Evolutionary conservation across 2,888 invertebrate species (phyloP), one percentile per base, ranked within the genome.

Genomic region (Euspilapteryx auroguttella): DNA sequence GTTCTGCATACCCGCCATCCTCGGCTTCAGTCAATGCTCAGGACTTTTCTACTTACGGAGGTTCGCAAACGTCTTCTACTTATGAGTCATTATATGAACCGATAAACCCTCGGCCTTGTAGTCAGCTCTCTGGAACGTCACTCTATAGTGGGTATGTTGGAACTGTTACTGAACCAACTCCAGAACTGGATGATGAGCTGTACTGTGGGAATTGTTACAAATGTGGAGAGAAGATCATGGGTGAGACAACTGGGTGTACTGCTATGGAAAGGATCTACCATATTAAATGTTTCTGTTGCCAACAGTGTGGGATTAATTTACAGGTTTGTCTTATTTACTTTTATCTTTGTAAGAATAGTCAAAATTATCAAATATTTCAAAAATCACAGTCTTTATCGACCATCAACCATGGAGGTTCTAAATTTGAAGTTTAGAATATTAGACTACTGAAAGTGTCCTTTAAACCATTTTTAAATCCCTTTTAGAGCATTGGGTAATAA

Each of bases 201-300:
- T 85, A 83, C 42, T 89, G 85, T 62, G 95, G 95, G 0, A 87
- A 91, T 45, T 99, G 99, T 55, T 87, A 88, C 26, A 87, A 91
- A 45, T 99, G 99, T 65, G 89, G 89, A 1, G 88, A 91, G 44
- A 89, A 91, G 55, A 94, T 98, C 28, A 85, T 94, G 49, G 95
- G 94, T 0, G 96, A 96, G 64, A 93, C 89, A 13, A 93, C 89
- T 17, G 99, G 98, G 1, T 98, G 98, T 49, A 95, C 96, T 0
- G 98, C 98, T 0, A 95, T 99, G 92, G 94, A 95, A 47, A 89
- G 94, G 59, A 87, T 97, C 31, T 98, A 94, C 61, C 98, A 99
- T 50, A 92, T 95, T 33, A 82, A 84, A 35, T 99, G 99, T 51
- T 99, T 99, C 63, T 90, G 90, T 27, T 99, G 99, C 58, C 86